A percentile compares a stretch with the other conserved stretches of the same genome.
phyloP scores from a whole-genome alignment of 2,113 vertebrate genomes.

The Romanogobio albipinnatus region DNA sequence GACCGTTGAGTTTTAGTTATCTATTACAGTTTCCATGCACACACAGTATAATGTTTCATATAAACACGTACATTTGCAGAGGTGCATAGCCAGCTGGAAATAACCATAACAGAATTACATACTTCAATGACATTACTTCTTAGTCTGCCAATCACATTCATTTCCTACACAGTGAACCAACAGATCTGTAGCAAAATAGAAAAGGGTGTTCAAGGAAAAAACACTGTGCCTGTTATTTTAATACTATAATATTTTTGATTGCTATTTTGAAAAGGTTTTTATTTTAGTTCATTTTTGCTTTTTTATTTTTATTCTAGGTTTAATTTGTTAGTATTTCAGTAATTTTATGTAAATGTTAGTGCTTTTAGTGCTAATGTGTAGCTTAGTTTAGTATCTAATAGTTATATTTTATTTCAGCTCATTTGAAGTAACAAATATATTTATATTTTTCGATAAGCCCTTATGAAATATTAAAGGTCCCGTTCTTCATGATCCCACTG shows the following conservation, averaged over 20 bases:
- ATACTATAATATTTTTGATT: neutral
- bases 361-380: too few species aligned
- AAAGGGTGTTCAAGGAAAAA: neutral
- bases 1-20: neutral
- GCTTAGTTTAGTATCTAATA: too few species aligned
- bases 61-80: constrained; percentile 53
- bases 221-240: neutral
- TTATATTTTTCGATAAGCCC: too few species aligned
- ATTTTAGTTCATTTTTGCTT: too few species aligned
- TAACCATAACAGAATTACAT: constrained; percentile 69
- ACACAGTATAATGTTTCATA: neutral
- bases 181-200: neutral
- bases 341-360: too few species aligned
- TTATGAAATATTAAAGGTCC: too few species aligned
- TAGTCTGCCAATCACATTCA: constrained; percentile 66
- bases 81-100: constrained; percentile 55
- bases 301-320: too few species aligned
- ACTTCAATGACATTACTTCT: constrained; percentile 69
- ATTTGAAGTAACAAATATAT: too few species aligned
- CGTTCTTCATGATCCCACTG: too few species aligned
- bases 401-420: too few species aligned
- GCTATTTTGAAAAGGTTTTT: too few species aligned
- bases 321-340: too few species aligned
- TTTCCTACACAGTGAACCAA: constrained; percentile 26
- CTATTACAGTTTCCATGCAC: neutral